A percentile compares a stretch with the other conserved stretches of the same genome.
phyloP scores from a whole-genome alignment of 2,797 vertebrate species.

The Austrolebias charrua region DNA sequence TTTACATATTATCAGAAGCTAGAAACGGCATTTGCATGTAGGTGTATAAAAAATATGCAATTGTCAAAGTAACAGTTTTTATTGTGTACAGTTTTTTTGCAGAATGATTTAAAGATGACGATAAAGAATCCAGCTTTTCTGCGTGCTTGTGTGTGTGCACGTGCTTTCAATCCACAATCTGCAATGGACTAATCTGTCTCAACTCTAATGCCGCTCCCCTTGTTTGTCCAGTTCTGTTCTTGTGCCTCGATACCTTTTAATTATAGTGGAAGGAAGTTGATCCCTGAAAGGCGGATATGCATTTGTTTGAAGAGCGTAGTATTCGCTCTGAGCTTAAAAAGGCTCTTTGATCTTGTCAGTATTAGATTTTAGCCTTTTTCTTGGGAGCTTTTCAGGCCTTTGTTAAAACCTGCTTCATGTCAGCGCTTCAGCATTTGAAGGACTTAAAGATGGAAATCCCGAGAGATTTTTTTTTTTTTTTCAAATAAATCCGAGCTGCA shows the following conservation, averaged over 20 bases:
- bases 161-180: no score
- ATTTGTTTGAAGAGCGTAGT: slow-evolving; percentile 18
- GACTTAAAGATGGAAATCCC: slow-evolving; percentile 14
- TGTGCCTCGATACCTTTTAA: neutral
- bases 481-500: slow-evolving; percentile 8
- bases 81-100: no score
- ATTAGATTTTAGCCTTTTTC: slow-evolving; percentile 20
- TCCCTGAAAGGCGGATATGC: slow-evolving; percentile 2
- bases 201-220: neutral
- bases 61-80: no score
- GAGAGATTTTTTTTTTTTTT: slow-evolving; percentile 7
- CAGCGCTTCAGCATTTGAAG: slow-evolving; percentile 16
- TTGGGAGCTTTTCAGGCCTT: slow-evolving; percentile 3
- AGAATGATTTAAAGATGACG: no score
- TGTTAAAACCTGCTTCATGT: slow-evolving; percentile 18
- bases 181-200: neutral
- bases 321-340: neutral
- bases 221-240: neutral
- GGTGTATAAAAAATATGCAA: no score
- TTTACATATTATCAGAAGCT: no score
- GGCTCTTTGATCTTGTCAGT: slow-evolving; percentile 32
- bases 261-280: slow-evolving; percentile 2
- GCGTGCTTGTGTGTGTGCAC: no score
- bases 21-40: no score
- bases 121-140: no score